Evolutionary conservation across 2,113 vertebrate genomes (phyloP), one percentile per base, ranked within the genome.

Genomic region (Peucedramus taeniatus): DNA sequence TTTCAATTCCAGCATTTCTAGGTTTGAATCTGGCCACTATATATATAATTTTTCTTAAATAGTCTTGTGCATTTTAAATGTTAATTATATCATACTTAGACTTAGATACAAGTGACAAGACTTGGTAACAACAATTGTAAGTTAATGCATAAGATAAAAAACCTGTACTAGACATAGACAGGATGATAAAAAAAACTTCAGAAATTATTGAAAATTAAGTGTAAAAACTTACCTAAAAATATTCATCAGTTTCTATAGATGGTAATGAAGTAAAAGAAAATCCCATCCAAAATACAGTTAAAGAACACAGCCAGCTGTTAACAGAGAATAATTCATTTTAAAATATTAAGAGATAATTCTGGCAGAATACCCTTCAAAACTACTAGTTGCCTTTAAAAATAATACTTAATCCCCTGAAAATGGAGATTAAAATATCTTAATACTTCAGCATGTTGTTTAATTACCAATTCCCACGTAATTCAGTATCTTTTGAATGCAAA

Each of bases 281-380:
- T 94, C 51, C 60, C 56, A 87, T 95, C 86, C 89, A 95, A 93
- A 89, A 87, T 33, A 80, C 31, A 90, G 76, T 42, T 81, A 80
- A 87, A 74, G 90, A 90, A 94, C 64, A 63, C 83, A 83, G 89
- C 54, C 90, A 91, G 50, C 93, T 95, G 90, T 92, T 92, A 91
- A 96, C 13, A 93, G 49, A 96, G 22, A 96, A 95, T 37, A 93
- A 87, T 85, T 61, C 0, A 47, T 79, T 91, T 94, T 76, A 79
- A 89, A 89, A 89, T 47, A 57, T 7, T 2, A 7, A 64, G 9
- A 42, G 33, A 56, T 6, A 57, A 71, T 65, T 89, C 81, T 79
- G 68, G 33, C 27, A 92, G 28, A 50, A 33, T 47, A 61, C 10
- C 4, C 64, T 87, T 89, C 39, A 76, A 89, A 89, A 89, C 47